These are phyloP conservation scores for Caenorhabditis wallacei DNA, from an alignment of 2,888 invertebrate species.

Conservation along the genomic window DNA sequence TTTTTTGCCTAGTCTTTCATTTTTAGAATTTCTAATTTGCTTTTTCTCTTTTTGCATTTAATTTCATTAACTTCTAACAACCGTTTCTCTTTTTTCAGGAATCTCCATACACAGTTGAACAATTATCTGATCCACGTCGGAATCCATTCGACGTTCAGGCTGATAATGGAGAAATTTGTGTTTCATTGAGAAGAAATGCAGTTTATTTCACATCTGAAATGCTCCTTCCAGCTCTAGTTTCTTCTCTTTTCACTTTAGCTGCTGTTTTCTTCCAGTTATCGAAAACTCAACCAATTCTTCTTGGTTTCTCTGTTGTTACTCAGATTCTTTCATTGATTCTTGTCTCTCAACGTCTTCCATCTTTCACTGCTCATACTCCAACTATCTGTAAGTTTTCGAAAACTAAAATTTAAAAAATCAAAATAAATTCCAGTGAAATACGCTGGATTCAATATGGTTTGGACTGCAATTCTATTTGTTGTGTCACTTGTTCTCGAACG, in stretches of 20 bases:
- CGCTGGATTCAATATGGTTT: constrained; percentile 81
- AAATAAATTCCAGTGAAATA: constrained; percentile 79
- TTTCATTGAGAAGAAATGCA: constrained; percentile 77
- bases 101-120: constrained; percentile 78
- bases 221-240: constrained; percentile 81
- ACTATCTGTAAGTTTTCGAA: constrained; percentile 78
- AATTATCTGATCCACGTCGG: constrained; percentile 81
- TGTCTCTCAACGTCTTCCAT: constrained; percentile 79
- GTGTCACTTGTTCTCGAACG: constrained; percentile 76
- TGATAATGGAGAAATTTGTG: constrained; percentile 81
- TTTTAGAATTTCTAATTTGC: constrained; percentile 31
- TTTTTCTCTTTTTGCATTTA: constrained; percentile 18
- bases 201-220: constrained; percentile 82
- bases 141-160: constrained; percentile 83
- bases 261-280: constrained; percentile 82
- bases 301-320: constrained; percentile 78
- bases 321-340: constrained; percentile 80
- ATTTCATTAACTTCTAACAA: neutral
- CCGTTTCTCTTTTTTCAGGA: constrained; percentile 72
- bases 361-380: constrained; percentile 81
- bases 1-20: constrained; percentile 22
- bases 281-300: constrained; percentile 77
- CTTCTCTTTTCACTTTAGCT: constrained; percentile 79
- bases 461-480: constrained; percentile 80
- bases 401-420: neutral